phyloP scores from a whole-genome alignment of 1,140 invertebrate species.

The Magallana gigas region DNA sequence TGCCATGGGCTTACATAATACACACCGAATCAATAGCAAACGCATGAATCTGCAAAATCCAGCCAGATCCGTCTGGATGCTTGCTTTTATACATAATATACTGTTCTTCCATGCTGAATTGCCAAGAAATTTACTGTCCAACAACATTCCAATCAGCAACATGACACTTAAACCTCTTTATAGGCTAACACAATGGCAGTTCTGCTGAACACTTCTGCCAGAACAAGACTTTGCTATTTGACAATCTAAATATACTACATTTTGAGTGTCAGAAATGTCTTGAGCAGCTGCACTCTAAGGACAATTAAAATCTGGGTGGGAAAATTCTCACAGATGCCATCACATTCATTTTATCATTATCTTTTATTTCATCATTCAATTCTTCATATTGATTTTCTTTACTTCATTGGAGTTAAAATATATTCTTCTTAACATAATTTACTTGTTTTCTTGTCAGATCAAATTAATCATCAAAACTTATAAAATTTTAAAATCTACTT shows the following conservation, averaged over 20 bases:
- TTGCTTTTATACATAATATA: not conserved
- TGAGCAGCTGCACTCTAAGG: too few species aligned
- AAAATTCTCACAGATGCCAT: too few species aligned
- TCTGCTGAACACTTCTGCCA: not conserved
- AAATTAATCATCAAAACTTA: too few species aligned
- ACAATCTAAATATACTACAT: not conserved
- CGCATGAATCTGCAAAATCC: conserved; percentile 27
- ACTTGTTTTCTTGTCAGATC: too few species aligned
- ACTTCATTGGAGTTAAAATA: too few species aligned
- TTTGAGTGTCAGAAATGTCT: too few species aligned
- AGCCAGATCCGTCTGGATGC: not conserved
- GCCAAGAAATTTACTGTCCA: not conserved
- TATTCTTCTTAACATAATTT: too few species aligned
- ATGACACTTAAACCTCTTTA: not conserved
- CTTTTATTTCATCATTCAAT: too few species aligned
- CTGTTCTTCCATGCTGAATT: not conserved
- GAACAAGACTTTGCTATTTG: conserved; percentile 8
- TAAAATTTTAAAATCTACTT: too few species aligned
- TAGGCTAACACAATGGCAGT: not conserved
- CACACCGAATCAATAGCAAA: conserved; percentile 34
- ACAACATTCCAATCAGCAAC: not conserved
- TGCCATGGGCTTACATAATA: conserved; percentile 31
- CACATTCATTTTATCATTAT: too few species aligned
- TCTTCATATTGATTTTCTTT: too few species aligned
- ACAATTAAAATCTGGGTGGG: too few species aligned